Evolutionary conservation across 2,888 invertebrate species (phyloP).

Genomic region (Parthenolecanium corni): DNA sequence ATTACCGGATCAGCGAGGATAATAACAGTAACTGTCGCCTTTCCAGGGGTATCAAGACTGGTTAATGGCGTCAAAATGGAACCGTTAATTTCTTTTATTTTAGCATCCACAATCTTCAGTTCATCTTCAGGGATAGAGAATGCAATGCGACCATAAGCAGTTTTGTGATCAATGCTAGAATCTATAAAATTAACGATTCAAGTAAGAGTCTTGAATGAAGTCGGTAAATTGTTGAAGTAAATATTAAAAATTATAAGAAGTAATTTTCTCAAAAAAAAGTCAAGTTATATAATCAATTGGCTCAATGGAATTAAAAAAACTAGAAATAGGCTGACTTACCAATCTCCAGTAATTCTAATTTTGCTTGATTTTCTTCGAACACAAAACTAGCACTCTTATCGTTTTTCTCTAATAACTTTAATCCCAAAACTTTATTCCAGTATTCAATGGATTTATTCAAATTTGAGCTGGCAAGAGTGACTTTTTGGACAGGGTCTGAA

Average conservation of each 20-base stretch:
- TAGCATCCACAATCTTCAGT: conserved; percentile 63
- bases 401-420: conserved; percentile 56
- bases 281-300: not conserved
- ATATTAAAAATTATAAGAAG: not conserved
- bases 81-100: conserved; percentile 55
- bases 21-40: conserved; percentile 89
- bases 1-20: conserved; percentile 86
- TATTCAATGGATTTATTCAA: conserved; percentile 63
- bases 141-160: conserved; percentile 90
- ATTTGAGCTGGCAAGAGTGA: conserved; percentile 65
- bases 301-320: no score
- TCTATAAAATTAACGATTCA: conserved; percentile 39
- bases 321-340: no score
- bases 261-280: not conserved
- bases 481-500: conserved; percentile 66
- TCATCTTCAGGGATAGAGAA: conserved; percentile 73
- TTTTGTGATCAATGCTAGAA: conserved; percentile 61
- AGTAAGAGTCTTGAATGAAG: not conserved
- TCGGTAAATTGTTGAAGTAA: not conserved
- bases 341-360: conserved; percentile 62
- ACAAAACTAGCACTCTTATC: conserved; percentile 53
- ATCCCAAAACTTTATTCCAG: conserved; percentile 68
- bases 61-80: conserved; percentile 80
- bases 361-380: conserved; percentile 60
- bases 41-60: conserved; percentile 91